Evolutionary conservation across 1,140 invertebrate species (phyloP).

Genomic region (Metaphire vulgaris): DNA sequence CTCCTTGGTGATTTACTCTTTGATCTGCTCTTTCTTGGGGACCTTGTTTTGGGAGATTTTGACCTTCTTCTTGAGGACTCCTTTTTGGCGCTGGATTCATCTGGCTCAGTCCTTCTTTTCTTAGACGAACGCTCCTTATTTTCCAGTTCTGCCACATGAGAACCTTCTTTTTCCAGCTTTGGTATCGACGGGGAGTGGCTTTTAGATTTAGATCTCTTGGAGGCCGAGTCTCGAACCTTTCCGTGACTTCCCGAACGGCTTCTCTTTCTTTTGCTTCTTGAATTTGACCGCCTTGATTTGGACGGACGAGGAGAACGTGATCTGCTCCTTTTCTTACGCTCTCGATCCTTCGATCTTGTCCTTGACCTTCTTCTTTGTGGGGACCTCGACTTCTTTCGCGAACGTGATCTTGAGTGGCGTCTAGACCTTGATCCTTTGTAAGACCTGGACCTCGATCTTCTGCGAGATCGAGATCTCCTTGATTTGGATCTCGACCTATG

Average conservation of each 20-base stretch:
- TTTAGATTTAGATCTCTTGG: conserved; percentile 28
- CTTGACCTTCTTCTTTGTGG: conserved; percentile 28
- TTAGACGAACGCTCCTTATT: conserved; percentile 21
- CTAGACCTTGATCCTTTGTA: conserved; percentile 25
- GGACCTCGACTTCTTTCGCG: conserved; percentile 36
- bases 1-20: conserved; percentile 8
- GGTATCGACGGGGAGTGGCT: conserved; percentile 37
- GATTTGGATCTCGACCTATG: conserved; percentile 28
- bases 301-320: conserved; percentile 32
- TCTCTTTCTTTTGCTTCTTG: conserved; percentile 29
- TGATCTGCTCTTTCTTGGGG: background rate
- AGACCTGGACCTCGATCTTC: conserved; percentile 36
- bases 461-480: conserved; percentile 27
- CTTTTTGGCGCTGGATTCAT: conserved; percentile 9
- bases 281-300: conserved; percentile 34
- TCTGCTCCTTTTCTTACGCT: conserved; percentile 28
- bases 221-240: conserved; percentile 23
- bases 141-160: too few species aligned
- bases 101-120: background rate
- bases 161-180: conserved; percentile 36
- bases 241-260: conserved; percentile 21
- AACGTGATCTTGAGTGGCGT: conserved; percentile 14
- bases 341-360: conserved; percentile 32
- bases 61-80: conserved; percentile 19
- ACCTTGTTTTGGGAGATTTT: background rate